These are phyloP conservation scores for Vanessa cardui DNA, from an alignment of 2,888 invertebrate species.

Conservation along the genomic window DNA sequence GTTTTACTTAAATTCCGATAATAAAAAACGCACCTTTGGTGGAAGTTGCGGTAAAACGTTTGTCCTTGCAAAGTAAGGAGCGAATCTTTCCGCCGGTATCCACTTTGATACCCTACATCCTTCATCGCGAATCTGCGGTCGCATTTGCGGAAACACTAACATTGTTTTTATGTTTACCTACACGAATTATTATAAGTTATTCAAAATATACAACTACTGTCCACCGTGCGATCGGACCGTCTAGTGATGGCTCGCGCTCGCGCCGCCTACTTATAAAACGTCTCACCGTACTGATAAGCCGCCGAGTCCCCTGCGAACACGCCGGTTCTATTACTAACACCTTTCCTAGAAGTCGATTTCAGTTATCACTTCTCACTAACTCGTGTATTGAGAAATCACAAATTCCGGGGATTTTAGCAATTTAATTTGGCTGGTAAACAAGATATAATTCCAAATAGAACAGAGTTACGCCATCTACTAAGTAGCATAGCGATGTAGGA, in stretches of 20 bases:
- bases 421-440: constrained; percentile 31
- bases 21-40: constrained; percentile 63
- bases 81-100: constrained; percentile 75
- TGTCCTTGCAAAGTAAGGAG: constrained; percentile 70
- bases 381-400: not conserved
- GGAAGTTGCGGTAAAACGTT: constrained; percentile 60
- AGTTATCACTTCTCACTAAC: constrained; percentile 12
- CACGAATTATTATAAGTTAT: constrained; percentile 17
- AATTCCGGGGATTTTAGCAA: not conserved
- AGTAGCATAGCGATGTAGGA: constrained; percentile 48
- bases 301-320: constrained; percentile 67
- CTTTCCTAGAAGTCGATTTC: not conserved
- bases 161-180: constrained; percentile 53
- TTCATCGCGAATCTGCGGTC: constrained; percentile 60
- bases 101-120: constrained; percentile 70
- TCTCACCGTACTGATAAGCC: constrained; percentile 75
- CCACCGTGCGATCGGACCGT: constrained; percentile 65
- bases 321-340: constrained; percentile 5
- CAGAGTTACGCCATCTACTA: constrained; percentile 32
- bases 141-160: constrained; percentile 79
- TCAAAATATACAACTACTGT: constrained; percentile 46
- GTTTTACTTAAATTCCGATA: not conserved
- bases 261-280: constrained; percentile 76
- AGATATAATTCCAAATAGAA: constrained; percentile 40
- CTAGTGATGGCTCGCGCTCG: constrained; percentile 67